Percentiles rank a stretch among this genome's conserved stretches.
Evolutionary conservation across 2,797 vertebrate species (phyloP).

Genomic region (Gallinago stenura): DNA sequence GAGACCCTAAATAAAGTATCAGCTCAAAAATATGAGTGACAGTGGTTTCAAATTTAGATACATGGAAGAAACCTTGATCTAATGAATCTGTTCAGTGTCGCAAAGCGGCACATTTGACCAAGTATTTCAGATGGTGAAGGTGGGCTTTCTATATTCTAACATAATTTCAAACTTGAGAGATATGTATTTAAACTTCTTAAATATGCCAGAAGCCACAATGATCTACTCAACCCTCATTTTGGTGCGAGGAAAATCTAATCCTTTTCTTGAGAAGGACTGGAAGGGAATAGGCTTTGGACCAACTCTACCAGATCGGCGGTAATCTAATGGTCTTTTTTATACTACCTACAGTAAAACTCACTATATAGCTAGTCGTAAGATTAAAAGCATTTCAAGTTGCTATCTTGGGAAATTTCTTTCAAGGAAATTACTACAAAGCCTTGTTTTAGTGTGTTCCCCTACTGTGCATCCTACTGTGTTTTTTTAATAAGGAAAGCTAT

Average conservation of each 20-base stretch:
- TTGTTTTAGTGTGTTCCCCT: slow-evolving; percentile 92
- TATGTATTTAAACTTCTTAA: not conserved
- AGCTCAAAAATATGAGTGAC: not conserved
- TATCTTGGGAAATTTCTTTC: slow-evolving; percentile 86
- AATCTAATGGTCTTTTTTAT: slow-evolving; percentile 73
- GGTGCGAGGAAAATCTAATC: not conserved
- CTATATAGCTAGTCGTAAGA: slow-evolving; percentile 73
- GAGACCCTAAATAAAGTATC: not conserved
- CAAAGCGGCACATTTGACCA: not conserved
- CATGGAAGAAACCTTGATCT: not conserved
- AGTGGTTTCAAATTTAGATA: not conserved
- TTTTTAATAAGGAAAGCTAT: slow-evolving; percentile 99
- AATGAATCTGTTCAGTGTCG: fast-evolving
- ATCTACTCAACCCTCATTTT: not conserved
- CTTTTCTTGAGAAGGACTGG: slow-evolving; percentile 9
- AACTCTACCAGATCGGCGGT: slow-evolving; percentile 54
- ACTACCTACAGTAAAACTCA: slow-evolving; percentile 72
- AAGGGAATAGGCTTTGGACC: slow-evolving; percentile 40
- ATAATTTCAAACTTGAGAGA: slow-evolving; percentile 15
- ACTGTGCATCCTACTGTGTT: slow-evolving; percentile 92
- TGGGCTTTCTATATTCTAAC: not conserved
- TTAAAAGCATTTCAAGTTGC: slow-evolving; percentile 82
- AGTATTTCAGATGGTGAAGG: not conserved
- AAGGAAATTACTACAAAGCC: slow-evolving; percentile 92
- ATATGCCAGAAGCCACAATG: not conserved